Conservation (phyloP, 2,797 vertebrate genomes). For the Notamacropus eugenii region DNA sequence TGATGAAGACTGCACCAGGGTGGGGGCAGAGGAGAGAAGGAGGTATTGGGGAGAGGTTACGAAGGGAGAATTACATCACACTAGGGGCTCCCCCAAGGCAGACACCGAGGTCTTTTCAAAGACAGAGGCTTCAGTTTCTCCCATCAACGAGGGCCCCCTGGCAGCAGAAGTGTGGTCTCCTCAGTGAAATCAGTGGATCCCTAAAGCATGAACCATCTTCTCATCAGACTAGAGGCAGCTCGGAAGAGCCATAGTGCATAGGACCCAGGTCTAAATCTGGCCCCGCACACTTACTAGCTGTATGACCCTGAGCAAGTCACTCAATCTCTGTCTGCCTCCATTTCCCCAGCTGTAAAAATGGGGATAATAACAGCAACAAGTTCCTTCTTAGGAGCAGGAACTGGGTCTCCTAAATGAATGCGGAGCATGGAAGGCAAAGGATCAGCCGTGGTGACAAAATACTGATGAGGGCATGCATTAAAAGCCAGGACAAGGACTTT, state of each 20-base stretch:
- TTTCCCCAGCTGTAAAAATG: background rate
- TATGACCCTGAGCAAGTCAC: background rate
- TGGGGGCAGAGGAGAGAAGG: background rate
- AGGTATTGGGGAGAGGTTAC: background rate
- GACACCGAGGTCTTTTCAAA: background rate
- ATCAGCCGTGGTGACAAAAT: background rate
- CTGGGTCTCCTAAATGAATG: constrained; percentile 13
- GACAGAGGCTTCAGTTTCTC: background rate
- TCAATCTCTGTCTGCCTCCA: background rate
- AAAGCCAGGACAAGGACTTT: background rate
- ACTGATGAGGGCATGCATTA: background rate
- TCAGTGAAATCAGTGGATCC: background rate
- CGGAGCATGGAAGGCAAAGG: too few species aligned
- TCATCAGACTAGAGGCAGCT: background rate
- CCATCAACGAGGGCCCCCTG: background rate
- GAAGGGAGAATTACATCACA: background rate
- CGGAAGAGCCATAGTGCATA: background rate
- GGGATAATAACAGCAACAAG: background rate
- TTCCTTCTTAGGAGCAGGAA: background rate
- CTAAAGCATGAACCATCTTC: background rate
- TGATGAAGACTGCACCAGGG: background rate
- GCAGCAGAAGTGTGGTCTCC: background rate
- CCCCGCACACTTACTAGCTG: background rate
- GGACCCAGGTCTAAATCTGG: background rate
- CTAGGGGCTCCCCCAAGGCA: background rate